Percentiles rank a stretch among this genome's conserved stretches.
Conservation (phyloP, 1,140 invertebrate genomes). For the Drosophila varians region DNA sequence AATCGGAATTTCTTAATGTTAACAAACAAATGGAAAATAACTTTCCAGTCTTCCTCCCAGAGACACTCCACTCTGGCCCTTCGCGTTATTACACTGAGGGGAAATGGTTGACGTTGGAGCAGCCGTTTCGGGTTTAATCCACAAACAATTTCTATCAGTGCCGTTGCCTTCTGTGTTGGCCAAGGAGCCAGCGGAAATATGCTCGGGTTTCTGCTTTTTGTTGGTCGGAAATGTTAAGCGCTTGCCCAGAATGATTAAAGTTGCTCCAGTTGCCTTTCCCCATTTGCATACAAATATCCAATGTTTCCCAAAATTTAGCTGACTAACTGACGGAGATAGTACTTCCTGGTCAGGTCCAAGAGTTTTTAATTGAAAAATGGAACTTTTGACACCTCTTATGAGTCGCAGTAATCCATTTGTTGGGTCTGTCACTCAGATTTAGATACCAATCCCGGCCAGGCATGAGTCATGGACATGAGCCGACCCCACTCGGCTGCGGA, state of each 20-base stretch:
- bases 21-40: conserved; percentile 50
- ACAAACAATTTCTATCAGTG: background rate
- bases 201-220: conserved; percentile 66
- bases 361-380: background rate
- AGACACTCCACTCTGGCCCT: conserved; percentile 7
- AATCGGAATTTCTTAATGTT: conserved; percentile 30
- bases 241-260: conserved; percentile 65
- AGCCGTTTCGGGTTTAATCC: no score
- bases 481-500: conserved; percentile 47
- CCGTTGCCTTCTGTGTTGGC: conserved; percentile 13
- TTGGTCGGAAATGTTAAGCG: conserved; percentile 64
- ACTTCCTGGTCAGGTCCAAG: conserved; percentile 13
- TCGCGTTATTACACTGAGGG: conserved; percentile 4
- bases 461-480: conserved; percentile 27
- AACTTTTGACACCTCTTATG: background rate
- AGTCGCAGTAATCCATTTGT: conserved; percentile 26
- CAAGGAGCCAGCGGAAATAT: conserved; percentile 47
- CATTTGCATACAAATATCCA: conserved; percentile 32
- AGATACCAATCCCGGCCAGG: conserved; percentile 21
- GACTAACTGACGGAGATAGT: conserved; percentile 16
- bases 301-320: conserved; percentile 25
- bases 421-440: conserved; percentile 34
- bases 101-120: background rate
- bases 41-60: conserved; percentile 27
- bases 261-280: conserved; percentile 14